phyloP scores from a whole-genome alignment of 2,888 invertebrate species.

The Drosophila prolongata region DNA sequence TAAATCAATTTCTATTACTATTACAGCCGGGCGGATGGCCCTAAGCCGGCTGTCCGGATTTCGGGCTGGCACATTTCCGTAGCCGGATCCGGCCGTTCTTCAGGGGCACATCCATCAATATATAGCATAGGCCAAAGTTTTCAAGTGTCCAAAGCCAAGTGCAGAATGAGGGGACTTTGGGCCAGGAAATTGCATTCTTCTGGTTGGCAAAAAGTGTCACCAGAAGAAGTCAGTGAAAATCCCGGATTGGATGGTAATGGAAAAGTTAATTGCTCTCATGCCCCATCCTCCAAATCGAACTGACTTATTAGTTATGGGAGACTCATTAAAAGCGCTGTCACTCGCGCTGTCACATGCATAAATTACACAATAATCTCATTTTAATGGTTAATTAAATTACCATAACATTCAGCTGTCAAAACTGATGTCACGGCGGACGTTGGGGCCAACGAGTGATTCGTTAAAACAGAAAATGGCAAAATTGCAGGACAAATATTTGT shows the following conservation, averaged over 20 bases:
- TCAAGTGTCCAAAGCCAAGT: constrained; percentile 21
- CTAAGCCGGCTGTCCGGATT: constrained; percentile 65
- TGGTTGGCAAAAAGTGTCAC: constrained; percentile 58
- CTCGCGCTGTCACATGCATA: constrained; percentile 53
- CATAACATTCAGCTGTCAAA: constrained; percentile 51
- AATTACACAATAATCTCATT: constrained; percentile 67
- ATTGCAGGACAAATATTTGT: constrained; percentile 55
- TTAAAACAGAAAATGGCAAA: constrained; percentile 30
- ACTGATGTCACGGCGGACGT: constrained; percentile 11
- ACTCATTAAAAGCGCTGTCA: constrained; percentile 50
- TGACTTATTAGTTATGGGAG: constrained; percentile 43
- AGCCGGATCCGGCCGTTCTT: constrained; percentile 6
- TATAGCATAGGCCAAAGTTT: constrained; percentile 37
- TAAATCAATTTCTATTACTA: constrained; percentile 74
- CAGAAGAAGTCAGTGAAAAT: constrained; percentile 46
- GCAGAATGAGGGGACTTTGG: constrained; percentile 33
- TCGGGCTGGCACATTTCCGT: constrained; percentile 59
- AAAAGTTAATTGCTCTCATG: constrained; percentile 39
- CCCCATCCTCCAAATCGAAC: background rate
- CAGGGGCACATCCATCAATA: constrained; percentile 66
- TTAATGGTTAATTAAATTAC: constrained; percentile 73
- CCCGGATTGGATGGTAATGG: constrained; percentile 10
- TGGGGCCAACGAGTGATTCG: constrained; percentile 14
- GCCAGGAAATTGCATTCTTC: constrained; percentile 76
- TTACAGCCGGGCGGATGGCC: constrained; percentile 44